Evolutionary conservation across 2,888 invertebrate genomes (phyloP).

Genomic region (Tenthredo amoena): DNA sequence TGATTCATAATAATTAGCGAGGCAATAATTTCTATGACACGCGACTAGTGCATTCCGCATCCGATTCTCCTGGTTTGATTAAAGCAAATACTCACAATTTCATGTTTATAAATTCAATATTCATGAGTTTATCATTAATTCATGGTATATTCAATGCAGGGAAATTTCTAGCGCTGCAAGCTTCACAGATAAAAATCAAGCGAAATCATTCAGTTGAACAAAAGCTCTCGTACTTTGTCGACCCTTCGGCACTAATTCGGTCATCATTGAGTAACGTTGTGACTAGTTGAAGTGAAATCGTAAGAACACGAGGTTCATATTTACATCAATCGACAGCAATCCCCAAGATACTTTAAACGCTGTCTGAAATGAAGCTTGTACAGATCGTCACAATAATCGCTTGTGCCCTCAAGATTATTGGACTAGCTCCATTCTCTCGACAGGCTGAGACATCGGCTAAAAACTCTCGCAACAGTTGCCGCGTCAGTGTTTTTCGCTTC

Average conservation of each 20-base stretch:
- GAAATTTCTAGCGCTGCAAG: background rate
- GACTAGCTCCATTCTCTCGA: constrained; percentile 12
- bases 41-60: background rate
- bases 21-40: background rate
- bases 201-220: background rate
- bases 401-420: constrained; percentile 3
- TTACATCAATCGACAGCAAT: background rate
- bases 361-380: background rate
- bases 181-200: background rate
- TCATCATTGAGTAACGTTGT: background rate
- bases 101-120: background rate
- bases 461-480: background rate
- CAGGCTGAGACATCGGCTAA: background rate
- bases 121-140: background rate
- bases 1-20: background rate
- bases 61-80: background rate
- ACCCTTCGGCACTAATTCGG: background rate
- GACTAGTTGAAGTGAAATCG: background rate
- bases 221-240: background rate
- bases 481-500: background rate
- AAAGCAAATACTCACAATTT: background rate
- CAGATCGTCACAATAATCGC: background rate
- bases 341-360: background rate
- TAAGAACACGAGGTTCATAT: background rate
- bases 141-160: background rate